Base-by-base conservation (phyloP, 2,113 vertebrate genomes). In the Beaufortia kweichowensis region DNA sequence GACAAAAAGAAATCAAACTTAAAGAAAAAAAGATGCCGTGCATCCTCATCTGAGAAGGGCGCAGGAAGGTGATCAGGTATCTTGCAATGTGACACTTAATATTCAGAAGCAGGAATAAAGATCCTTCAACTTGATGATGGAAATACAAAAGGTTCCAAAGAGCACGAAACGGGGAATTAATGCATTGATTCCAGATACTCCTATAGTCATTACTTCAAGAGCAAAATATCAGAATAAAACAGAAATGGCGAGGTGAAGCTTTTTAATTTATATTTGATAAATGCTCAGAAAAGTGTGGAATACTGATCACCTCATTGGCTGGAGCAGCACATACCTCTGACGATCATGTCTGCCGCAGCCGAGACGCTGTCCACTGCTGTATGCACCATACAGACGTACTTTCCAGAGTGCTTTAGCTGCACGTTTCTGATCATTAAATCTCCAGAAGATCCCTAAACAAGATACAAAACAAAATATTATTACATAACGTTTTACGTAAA, bases 391-490 rank as follows among this genome's bases (percentile, higher is more conserved):
- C 95, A 96, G n/a, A 90, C 87, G 1, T 96, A 96, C 80, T 93
- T 95, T 84, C 96, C 95, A 50, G 94, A 93, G 81, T 96, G 94
- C 83, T 92, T 92, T 4, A 96, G 87, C 80, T 97, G 94, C 84
- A 97, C 92, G 74, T 95, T 96, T 83, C 93, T 93, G 87, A 94
- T 90, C 95, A 97, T 96, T 87, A 98, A 86, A 89, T 96, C 95
- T 67, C 95, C 94, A 59, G 88, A 85, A 79, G 94, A 93, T 84
- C 91, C 94, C 95, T 97, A 86, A 23, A 79, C 28, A 26, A 67
- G 68, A 75, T 24, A 79, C 28, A 26, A 67, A 74, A 75, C 5
- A 67, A 41, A 14, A 60, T 15, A 59, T n/a, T 21, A 21, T 7
- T 1, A 53, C 2, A n/a, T 6, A n/a, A 17, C 15, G 9, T n/a